Evolutionary conservation across 2,888 invertebrate species (phyloP), one percentile per base, ranked within the genome.

Genomic region (Drosophila maculinotata): DNA sequence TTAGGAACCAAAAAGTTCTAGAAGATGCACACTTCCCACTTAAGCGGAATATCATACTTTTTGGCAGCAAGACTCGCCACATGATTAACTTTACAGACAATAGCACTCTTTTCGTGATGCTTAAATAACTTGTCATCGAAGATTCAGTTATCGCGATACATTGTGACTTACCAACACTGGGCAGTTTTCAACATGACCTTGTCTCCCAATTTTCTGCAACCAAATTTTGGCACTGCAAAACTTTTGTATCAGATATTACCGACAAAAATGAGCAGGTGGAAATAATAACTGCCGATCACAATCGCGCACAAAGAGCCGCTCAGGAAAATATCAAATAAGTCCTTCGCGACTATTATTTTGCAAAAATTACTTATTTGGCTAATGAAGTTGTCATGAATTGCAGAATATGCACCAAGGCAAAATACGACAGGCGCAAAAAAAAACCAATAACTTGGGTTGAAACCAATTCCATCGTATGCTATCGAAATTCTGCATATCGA

Each of bases 361-460:
- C 35, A n/a, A 69, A 71, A 47, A 67, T 70, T 67, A 47, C 49
- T 12, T 42, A 36, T 4, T 39, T 67, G 31, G 58, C 51, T n/a
- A 60, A 62, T 17, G 54, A 58, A 30, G 14, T 76, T 25, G 59
- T 68, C 15, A 23, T 58, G 17, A 69, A 63, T 25, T 65, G 69
- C 25, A 62, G 51, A 26, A 45, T 49, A 44, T 72, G 66, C 25
- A 31, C 36, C 17, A 69, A n/a, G 17, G 62, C 59, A 5, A 76
- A 71, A 56, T 72, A 69, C 38, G 65, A 77, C 26, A 48, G 76
- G 3, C 77, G 76, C n/a, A 68, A 54, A 9, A 53, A 69, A 35
- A 73, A 56, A 20, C n/a, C 58, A 74, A 12, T 17, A 53, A 3
- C n/a, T 68, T 38, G 53, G 58, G 1, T 42, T 35, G 42, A 63